A percentile compares a stretch with the other conserved stretches of the same genome.
phyloP scores from a whole-genome alignment of 2,113 vertebrate genomes.

The Thunnus thynnus region DNA sequence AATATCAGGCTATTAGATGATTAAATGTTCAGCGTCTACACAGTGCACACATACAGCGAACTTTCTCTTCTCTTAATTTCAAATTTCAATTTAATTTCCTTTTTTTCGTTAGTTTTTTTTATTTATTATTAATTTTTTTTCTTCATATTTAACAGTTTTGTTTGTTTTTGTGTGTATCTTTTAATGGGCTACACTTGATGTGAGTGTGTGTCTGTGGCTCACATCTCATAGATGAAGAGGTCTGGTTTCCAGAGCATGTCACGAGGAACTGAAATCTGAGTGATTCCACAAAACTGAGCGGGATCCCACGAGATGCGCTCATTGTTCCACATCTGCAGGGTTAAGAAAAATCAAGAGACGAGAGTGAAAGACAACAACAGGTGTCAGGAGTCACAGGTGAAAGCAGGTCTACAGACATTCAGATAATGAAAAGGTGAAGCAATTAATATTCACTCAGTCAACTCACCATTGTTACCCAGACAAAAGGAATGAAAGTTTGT shows the following conservation, averaged over 20 bases:
- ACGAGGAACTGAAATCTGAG: slow-evolving; percentile 61
- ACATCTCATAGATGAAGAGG: slow-evolving; percentile 76
- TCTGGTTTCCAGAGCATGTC: slow-evolving; percentile 76
- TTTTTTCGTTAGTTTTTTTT: too few relatives aligned
- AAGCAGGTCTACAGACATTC: neutral
- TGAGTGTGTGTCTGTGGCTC: slow-evolving; percentile 32
- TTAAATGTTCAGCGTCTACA: too few relatives aligned
- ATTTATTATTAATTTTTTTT: too few relatives aligned
- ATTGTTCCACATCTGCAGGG: slow-evolving; percentile 70
- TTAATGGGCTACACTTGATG: neutral
- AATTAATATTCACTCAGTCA: neutral
- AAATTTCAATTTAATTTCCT: too few relatives aligned
- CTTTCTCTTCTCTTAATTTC: too few relatives aligned
- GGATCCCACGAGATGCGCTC: slow-evolving; percentile 78
- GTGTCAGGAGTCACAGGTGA: neutral
- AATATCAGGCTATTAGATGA: slow-evolving; percentile 4
- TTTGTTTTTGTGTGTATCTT: neutral
- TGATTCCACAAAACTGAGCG: slow-evolving; percentile 77
- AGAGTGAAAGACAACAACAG: neutral
- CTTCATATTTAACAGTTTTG: too few relatives aligned
- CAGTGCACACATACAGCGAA: too few relatives aligned
- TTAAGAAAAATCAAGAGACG: neutral
- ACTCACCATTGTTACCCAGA: slow-evolving; percentile 75
- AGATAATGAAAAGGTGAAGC: neutral
- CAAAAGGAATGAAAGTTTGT: slow-evolving; percentile 74